phyloP scores from a whole-genome alignment of 1,140 invertebrate species.

The Melanaphis sacchari region DNA sequence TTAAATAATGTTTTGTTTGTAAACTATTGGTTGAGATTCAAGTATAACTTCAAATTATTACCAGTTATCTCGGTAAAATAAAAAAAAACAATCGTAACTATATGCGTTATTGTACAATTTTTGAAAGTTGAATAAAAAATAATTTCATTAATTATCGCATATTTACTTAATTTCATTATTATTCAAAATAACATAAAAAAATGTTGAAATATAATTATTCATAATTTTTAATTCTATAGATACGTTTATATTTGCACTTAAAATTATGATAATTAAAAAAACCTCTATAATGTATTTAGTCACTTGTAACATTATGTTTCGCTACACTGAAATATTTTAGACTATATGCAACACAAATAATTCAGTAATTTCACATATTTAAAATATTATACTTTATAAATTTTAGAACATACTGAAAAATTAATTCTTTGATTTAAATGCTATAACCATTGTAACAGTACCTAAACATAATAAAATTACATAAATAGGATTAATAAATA shows the following conservation, averaged over 20 bases:
- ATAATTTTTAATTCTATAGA: not conserved
- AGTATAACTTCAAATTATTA: not conserved
- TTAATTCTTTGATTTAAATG: not conserved
- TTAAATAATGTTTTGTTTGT: not conserved
- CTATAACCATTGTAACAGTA: not conserved
- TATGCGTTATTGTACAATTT: not conserved
- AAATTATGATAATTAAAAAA: not conserved
- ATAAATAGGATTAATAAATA: slow-evolving; percentile 1
- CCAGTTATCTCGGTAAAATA: not conserved
- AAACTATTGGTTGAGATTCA: not conserved
- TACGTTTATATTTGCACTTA: not conserved
- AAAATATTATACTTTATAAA: not conserved
- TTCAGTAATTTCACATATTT: not conserved
- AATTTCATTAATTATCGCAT: not conserved
- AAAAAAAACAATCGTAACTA: not conserved
- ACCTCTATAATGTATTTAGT: not conserved
- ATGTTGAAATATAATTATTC: not conserved
- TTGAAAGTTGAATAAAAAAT: not conserved
- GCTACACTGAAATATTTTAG: not conserved
- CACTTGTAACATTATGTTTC: not conserved
- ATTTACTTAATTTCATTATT: not conserved
- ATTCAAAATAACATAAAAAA: not conserved
- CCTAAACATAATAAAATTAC: not conserved
- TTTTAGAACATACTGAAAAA: not conserved
- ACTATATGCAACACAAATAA: not conserved